Evolutionary conservation across 2,888 invertebrate species (phyloP).

Genomic region (Amphipoea oculea): DNA sequence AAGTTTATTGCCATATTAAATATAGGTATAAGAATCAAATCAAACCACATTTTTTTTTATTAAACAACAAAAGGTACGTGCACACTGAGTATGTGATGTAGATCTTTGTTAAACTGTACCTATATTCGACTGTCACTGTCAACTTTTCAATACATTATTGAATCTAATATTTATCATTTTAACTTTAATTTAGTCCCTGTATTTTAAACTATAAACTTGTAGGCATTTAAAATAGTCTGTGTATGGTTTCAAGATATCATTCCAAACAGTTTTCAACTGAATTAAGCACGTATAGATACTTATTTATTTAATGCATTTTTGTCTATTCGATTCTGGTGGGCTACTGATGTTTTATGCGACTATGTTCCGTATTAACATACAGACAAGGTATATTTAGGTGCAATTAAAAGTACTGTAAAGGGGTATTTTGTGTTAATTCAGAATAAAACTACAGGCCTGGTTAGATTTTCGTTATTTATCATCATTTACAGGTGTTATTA

Average conservation of each 20-base stretch:
- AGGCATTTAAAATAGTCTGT: conserved; percentile 15
- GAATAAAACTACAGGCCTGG: background rate
- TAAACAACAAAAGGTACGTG: background rate
- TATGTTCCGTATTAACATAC: background rate
- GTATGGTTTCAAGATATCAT: conserved; percentile 43
- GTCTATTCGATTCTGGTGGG: conserved; percentile 17
- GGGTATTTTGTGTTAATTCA: background rate
- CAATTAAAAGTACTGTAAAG: background rate
- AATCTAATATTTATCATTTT: conserved; percentile 4
- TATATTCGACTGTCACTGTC: background rate
- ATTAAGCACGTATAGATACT: background rate
- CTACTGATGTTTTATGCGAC: conserved; percentile 44
- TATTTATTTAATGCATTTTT: conserved; percentile 12
- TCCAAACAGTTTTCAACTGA: conserved; percentile 41
- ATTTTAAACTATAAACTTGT: conserved; percentile 16
- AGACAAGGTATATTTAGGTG: background rate
- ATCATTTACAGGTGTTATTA: too few relatives aligned
- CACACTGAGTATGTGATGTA: background rate
- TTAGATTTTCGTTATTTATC: too few relatives aligned
- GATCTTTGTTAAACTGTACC: conserved; percentile 10
- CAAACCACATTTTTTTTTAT: background rate
- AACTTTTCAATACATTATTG: conserved; percentile 9
- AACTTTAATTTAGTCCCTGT: background rate
- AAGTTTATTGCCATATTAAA: conserved; percentile 62
- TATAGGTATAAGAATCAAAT: conserved; percentile 31